Evolutionary conservation across 2,888 invertebrate species (phyloP).

Genomic region (Chalcosyrphus nemorum): DNA sequence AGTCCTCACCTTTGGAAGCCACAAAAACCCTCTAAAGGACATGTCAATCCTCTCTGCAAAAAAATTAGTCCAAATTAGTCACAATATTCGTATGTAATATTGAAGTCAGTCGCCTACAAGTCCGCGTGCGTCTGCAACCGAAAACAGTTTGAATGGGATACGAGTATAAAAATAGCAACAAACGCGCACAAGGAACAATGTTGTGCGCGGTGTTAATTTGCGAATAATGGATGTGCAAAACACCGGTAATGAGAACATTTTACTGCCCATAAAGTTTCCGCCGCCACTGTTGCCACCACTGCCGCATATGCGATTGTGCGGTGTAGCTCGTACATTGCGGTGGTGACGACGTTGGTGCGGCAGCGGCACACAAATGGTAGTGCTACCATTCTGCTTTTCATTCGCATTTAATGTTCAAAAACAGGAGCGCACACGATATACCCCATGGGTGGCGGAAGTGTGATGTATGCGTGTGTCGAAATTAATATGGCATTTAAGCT

Average conservation of each 20-base stretch:
- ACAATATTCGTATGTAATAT: no score
- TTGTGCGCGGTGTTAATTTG: conserved; percentile 46
- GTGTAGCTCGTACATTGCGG: conserved; percentile 24
- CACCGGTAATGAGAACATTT: conserved; percentile 62
- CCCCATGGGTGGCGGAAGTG: not conserved
- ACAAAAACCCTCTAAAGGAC: no score
- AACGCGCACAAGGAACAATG: conserved; percentile 8
- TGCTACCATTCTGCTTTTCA: not conserved
- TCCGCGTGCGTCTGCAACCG: no score
- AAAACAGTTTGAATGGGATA: not conserved
- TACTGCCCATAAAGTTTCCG: conserved; percentile 56
- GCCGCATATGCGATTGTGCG: conserved; percentile 34
- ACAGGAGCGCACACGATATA: not conserved
- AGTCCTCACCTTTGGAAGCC: no score
- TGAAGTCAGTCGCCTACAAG: no score
- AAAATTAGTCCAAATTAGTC: no score
- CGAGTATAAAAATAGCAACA: not conserved
- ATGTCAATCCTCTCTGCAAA: no score
- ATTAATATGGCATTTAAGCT: conserved; percentile 34
- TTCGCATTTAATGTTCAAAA: not conserved
- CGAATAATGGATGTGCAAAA: conserved; percentile 58
- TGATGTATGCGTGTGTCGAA: conserved; percentile 38
- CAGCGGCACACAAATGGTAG: not conserved
- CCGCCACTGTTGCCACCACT: no score
- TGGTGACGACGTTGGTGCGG: not conserved